Base-by-base conservation (phyloP, 2,797 vertebrate genomes). In the Gadopsis bispinosus region DNA sequence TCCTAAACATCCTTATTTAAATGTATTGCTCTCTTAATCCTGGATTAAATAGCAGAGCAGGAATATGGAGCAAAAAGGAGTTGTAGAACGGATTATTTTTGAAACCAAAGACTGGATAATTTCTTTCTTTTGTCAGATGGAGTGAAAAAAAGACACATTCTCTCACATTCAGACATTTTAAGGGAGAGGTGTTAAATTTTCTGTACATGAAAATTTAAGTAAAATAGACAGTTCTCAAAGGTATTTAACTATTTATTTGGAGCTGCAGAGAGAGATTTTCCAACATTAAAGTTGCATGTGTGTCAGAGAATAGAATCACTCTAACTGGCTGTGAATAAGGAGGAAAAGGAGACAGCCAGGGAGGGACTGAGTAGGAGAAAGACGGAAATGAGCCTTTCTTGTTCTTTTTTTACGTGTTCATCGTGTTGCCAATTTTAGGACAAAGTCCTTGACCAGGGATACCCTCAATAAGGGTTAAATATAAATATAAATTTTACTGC, bases 271-370 rank as follows among this genome's bases (percentile, higher is more conserved):
- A 87, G 77, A 90, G 79, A 93, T 92, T 91, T 92, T 89, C 80
- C 73, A 50, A 58, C 75, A 92, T 93, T 89, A 94, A 94, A 91
- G 41, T 87, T 93, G 88, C 76, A 94, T 94, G 86, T 43, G 82
- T 87, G 84, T 88, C 88, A 92, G 86, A 93, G 86, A 91, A 94
- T 83, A 90, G 87, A 84, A 73, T 80, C 75, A 75, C 78, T 86
- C 62, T 63, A 77, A 86, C 87, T 81, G 73, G 33, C 47, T 83
- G 77, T 67, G 72, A 79, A 67, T 20, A 41, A 60, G 55, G n/a
- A 72, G 4, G 17, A 53, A 73, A 81, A 37, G 20, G 20, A 51
- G 53, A 29, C 20, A 65, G 61, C 6, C 19, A 58, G 54, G 39
- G 22, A 48, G 41, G 73, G 37, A 50, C 58, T 53, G 75, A 70